These are phyloP conservation scores for Galbula dea DNA, from an alignment of 2,113 vertebrate species.

Conservation along the genomic window DNA sequence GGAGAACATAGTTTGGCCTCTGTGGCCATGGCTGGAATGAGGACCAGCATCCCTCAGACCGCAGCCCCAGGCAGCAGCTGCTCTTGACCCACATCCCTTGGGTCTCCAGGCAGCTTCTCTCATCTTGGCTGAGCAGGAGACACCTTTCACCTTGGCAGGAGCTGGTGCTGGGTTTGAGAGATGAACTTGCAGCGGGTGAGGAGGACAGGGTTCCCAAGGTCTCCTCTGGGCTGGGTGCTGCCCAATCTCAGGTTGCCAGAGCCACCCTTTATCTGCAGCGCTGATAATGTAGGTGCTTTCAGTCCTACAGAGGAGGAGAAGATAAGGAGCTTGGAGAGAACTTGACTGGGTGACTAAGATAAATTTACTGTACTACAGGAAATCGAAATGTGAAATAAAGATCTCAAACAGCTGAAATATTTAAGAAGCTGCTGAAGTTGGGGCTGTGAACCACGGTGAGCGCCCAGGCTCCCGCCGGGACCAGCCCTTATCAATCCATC, in stretches of 20 bases:
- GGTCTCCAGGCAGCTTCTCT: background rate
- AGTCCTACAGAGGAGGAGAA: constrained; percentile 37
- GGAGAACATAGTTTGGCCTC: background rate
- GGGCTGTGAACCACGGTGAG: background rate
- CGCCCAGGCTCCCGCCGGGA: background rate
- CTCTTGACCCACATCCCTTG: fast-evolving
- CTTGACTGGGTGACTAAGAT: constrained; percentile 74
- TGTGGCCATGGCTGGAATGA: fast-evolving
- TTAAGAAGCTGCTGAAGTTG: constrained; percentile 68
- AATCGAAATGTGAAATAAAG: constrained; percentile 79
- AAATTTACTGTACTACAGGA: constrained; percentile 74
- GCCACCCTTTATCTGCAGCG: constrained; percentile 18
- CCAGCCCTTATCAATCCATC: constrained; percentile 57
- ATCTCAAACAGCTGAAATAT: constrained; percentile 75
- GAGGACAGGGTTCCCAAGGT: background rate
- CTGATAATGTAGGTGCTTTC: constrained; percentile 66
- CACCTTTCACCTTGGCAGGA: background rate
- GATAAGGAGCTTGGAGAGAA: constrained; percentile 68
- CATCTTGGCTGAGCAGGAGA: background rate
- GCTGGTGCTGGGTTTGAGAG: background rate
- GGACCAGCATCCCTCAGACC: background rate
- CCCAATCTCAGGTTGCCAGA: constrained; percentile 16
- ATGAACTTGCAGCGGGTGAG: background rate
- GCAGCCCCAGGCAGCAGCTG: background rate
- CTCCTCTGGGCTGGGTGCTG: background rate